Conservation (phyloP, 2,113 vertebrate species). For the Aldabrachelys gigantea region DNA sequence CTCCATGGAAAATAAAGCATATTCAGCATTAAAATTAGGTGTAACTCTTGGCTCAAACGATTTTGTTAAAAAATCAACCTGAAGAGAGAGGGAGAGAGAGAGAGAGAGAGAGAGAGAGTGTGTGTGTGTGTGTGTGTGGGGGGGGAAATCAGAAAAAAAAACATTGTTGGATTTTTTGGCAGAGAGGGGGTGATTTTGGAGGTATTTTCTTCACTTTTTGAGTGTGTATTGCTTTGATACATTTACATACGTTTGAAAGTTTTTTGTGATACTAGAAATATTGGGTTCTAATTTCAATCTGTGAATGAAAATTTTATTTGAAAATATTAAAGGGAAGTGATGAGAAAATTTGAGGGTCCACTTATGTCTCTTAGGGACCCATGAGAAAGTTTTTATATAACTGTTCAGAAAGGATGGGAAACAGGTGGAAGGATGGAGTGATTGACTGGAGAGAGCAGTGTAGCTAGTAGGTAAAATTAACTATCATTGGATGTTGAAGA, state of each 20-base stretch:
- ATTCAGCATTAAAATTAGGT: too few relatives aligned
- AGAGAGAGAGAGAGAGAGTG: too few relatives aligned
- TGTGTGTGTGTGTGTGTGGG: rapidly evolving
- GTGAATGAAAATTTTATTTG: neutral
- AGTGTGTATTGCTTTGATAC: neutral
- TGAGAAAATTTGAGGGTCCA: conserved; percentile 12
- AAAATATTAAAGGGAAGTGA: neutral
- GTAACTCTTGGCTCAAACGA: neutral
- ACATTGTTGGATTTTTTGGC: neutral
- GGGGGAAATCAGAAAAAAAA: neutral
- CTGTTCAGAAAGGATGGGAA: conserved; percentile 35
- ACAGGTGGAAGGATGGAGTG: conserved; percentile 49
- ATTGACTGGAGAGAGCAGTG: neutral
- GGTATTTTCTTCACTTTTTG: neutral
- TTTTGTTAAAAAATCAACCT: neutral
- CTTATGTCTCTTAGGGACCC: conserved; percentile 59
- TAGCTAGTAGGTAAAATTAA: conserved; percentile 25
- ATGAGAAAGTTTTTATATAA: neutral
- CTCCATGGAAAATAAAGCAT: neutral
- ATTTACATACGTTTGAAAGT: neutral
- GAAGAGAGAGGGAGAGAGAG: too few relatives aligned
- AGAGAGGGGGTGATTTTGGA: neutral
- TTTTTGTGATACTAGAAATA: neutral
- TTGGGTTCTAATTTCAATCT: neutral
- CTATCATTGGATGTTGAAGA: conserved; percentile 35